Conservation (phyloP, 2,888 invertebrate genomes). For the Liopterus haemorrhoidalis region DNA sequence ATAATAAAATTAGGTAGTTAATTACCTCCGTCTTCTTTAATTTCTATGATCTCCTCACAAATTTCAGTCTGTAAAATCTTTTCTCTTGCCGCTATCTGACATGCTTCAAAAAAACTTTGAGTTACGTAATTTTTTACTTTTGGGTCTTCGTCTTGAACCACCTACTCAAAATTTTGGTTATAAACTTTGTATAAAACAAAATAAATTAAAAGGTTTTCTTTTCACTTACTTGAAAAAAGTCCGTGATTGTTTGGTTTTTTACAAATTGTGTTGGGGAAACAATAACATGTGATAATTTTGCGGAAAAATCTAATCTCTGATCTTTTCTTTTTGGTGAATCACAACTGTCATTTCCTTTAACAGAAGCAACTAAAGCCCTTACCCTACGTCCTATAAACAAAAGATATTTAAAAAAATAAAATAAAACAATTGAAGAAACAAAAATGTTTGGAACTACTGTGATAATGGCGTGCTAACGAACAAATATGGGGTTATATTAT, state of each 20-base stretch:
- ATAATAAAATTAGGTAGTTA: too few species aligned
- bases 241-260: conserved; percentile 29
- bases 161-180: too few species aligned
- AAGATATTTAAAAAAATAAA: conserved; percentile 4
- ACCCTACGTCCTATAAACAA: conserved; percentile 19
- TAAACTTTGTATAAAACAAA: too few species aligned
- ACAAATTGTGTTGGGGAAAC: conserved; percentile 17
- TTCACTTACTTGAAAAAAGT: conserved; percentile 30
- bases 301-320: conserved; percentile 32
- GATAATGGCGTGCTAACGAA: not conserved
- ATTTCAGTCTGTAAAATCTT: too few species aligned
- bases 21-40: too few species aligned
- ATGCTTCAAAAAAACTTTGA: too few species aligned
- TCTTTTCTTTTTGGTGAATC: conserved; percentile 28
- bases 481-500: conserved; percentile 16
- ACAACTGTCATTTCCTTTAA: conserved; percentile 17
- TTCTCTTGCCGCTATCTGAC: too few species aligned
- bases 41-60: too few species aligned
- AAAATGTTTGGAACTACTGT: conserved; percentile 2
- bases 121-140: too few species aligned
- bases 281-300: conserved; percentile 36
- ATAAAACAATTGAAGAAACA: not conserved
- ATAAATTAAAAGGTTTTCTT: too few species aligned
- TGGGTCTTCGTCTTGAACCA: too few species aligned
- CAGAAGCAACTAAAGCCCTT: conserved; percentile 17